Evolutionary conservation across 2,113 vertebrate species (phyloP), one percentile per base, ranked within the genome.

Genomic region (Coracopsis vasa): DNA sequence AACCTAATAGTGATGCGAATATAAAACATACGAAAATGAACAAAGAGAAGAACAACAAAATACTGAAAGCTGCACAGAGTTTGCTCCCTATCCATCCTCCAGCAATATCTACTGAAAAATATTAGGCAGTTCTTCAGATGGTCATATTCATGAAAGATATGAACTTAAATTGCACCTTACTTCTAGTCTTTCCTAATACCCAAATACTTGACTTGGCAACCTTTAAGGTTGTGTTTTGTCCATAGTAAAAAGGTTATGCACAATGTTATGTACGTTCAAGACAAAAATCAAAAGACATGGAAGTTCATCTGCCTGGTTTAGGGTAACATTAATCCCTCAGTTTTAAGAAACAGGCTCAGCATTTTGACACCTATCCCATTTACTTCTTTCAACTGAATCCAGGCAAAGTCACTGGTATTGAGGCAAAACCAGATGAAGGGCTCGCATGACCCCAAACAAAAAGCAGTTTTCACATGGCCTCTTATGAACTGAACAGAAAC

Each of bases 231-330:
- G 2, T 39, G 62, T 83, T 83, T 47, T 54, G 51, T 42, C 33
- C 28, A 25, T 3, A 44, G 5, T 2, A 4, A 35, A 45, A 86
- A 11, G 0, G 0, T 23, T 53, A 41, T 1, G 2, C 5, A n/a
- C 50, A 58, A 16, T 21, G 8, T n/a, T 21, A 58, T n/a, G 54
- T 23, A 58, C 2, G 9, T 15, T 24, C 29, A 35, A 50, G 3
- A 42, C 10, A 37, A 81, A 66, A 45, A 29, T 6, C 5, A 58
- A 45, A 95, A 42, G 3, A 0, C 14, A 6, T 2, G 25, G 19
- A 64, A 53, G 10, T 53, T 61, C 37, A 66, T 33, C 66, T n/a
- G 9, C 15, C 33, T 72, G 10, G 12, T 48, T 86, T 25, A n/a
- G 27, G 11, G 35, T 54, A 86, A 72, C 29, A 21, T 47, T 16